Evolutionary conservation across 2,113 vertebrate species (phyloP).

Genomic region (Calyptomena viridis): DNA sequence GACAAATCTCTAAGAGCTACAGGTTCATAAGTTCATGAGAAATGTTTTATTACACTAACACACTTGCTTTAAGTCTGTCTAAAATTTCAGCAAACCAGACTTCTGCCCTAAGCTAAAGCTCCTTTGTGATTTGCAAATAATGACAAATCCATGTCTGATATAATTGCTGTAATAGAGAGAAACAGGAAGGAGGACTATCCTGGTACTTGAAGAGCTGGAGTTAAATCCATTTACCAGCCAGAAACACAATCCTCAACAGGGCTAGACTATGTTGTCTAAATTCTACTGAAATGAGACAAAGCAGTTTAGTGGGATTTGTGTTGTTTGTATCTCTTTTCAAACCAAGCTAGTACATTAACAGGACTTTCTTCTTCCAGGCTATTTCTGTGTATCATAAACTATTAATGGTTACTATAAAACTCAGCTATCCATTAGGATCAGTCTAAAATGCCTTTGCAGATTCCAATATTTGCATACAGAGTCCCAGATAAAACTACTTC

Average conservation of each 20-base stretch:
- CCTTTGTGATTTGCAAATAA: conserved; percentile 44
- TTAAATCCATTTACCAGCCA: not conserved
- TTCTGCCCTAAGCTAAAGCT: conserved; percentile 11
- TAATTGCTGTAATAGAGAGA: conserved; percentile 2
- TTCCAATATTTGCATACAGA: not conserved
- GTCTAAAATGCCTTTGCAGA: not conserved
- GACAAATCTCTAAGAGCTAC: conserved; percentile 6
- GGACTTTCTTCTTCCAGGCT: not conserved
- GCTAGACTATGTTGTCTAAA: not conserved
- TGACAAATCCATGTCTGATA: conserved; percentile 26
- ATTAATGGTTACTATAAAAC: not conserved
- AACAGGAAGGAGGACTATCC: conserved; percentile 45
- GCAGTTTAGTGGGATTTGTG: not conserved
- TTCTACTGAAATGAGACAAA: not conserved
- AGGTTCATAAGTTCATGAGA: conserved; percentile 67
- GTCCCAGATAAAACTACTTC: not conserved
- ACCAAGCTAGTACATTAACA: not conserved
- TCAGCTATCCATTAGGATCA: not conserved
- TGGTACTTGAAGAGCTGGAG: not conserved
- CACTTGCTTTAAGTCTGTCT: conserved; percentile 37
- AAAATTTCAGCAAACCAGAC: conserved; percentile 16
- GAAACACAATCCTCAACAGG: not conserved
- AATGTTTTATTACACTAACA: conserved; percentile 54
- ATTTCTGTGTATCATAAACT: not conserved
- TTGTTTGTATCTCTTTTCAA: not conserved